Percentiles rank a stretch among this genome's conserved stretches.
phyloP scores from a whole-genome alignment of 2,113 vertebrate genomes.

The Corythaixoides concolor region DNA sequence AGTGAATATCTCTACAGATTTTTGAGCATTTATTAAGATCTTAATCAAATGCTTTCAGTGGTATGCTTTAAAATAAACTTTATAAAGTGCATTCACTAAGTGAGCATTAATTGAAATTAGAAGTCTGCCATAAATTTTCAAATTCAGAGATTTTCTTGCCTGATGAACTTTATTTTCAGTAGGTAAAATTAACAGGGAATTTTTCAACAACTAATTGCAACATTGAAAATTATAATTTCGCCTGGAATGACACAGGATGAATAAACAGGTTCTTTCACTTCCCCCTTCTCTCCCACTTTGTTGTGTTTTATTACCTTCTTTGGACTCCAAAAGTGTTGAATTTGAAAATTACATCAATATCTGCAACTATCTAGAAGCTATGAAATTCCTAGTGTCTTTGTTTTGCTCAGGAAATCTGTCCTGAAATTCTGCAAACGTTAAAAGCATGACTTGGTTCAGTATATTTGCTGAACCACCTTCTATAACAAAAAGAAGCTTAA shows the following conservation, averaged over 20 bases:
- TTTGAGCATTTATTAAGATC: not conserved
- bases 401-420: not conserved
- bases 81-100: not conserved
- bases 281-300: not conserved
- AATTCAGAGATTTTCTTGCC: not conserved
- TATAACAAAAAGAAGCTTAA: conserved; percentile 10
- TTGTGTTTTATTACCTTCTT: not conserved
- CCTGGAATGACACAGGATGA: not conserved
- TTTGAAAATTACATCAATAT: not conserved
- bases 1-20: not conserved
- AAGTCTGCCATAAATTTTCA: not conserved
- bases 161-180: not conserved
- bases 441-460: not conserved
- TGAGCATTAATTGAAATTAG: not conserved
- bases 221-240: conserved; percentile 8
- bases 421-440: not conserved
- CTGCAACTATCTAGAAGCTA: not conserved
- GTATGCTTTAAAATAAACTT: not conserved
- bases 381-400: not conserved
- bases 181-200: not conserved
- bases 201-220: not conserved
- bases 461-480: conserved; percentile 15
- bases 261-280: not conserved
- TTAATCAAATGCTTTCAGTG: not conserved
- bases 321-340: not conserved